These are phyloP conservation scores for Cathartes aura DNA, from an alignment of 2,113 vertebrate species.

Conservation along the genomic window DNA sequence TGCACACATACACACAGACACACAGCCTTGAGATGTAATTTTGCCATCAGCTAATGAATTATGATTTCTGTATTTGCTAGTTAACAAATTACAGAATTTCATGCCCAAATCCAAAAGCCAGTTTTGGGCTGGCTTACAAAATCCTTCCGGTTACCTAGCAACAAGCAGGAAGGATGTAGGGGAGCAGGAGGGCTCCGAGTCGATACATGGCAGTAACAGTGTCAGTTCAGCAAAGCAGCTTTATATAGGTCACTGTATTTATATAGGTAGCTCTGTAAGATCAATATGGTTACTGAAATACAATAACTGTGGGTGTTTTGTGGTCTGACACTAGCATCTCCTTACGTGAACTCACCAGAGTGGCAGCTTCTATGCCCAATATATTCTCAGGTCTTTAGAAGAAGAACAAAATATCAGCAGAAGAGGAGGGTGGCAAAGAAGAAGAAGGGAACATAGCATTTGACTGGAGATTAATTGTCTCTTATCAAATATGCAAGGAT, in stretches of 20 bases:
- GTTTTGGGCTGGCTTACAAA: constrained; percentile 13
- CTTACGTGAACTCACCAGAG: background rate
- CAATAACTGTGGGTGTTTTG: background rate
- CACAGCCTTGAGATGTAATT: background rate
- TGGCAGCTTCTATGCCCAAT: background rate
- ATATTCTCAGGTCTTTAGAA: background rate
- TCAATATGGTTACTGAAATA: constrained; percentile 9
- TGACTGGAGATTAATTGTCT: background rate
- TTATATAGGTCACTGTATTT: constrained; percentile 21
- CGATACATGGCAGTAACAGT: background rate
- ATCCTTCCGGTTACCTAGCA: constrained; percentile 11
- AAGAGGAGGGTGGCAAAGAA: background rate
- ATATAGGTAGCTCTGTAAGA: constrained; percentile 38
- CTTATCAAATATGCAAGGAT: background rate
- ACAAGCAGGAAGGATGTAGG: constrained; percentile 15
- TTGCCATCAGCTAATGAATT: background rate
- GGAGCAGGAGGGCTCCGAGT: constrained; percentile 14
- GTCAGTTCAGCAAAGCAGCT: background rate
- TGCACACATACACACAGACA: fast-evolving
- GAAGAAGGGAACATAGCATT: background rate
- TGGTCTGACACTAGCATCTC: background rate
- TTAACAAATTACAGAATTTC: background rate
- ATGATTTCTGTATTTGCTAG: background rate
- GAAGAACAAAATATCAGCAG: background rate
- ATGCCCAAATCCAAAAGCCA: background rate